Evolutionary conservation across 1,140 invertebrate genomes (phyloP), one percentile per base, ranked within the genome.

Genomic region (Conus ventricosus): DNA sequence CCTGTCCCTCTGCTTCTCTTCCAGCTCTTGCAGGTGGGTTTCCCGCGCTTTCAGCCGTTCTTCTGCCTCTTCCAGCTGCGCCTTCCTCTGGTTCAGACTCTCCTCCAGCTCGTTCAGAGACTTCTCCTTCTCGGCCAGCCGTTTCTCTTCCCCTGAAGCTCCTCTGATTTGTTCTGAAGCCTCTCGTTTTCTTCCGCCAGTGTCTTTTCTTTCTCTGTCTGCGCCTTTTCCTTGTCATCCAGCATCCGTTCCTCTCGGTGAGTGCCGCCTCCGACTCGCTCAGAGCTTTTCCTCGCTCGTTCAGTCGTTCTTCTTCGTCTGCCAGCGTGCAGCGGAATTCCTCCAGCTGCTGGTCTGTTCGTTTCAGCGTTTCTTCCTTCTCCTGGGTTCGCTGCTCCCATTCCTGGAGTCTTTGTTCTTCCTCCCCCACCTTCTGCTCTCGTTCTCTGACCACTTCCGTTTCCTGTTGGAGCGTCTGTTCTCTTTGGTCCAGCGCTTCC

Each of bases 331-430:
- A 8, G 13, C 7, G 6, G 11, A 23, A 11, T 39, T 85, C 39
- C 17, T 85, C 57, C 27, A 63, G 57, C 20, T 85, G 10, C n/a
- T 53, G 6, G 1, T 84, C 23, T 54, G n/a, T 53, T 55, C 27
- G n/a, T 25, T 54, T 53, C 6, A 84, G 54, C 4, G 8, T 17
- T 6, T n/a, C 53, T 57, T 84, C 82, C n/a, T 84, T 63, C 7
- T 11, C 82, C n/a, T 84, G 23, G 25, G 8, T 25, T 15, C 2
- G 25, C 23, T 85, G 51, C 17, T 85, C 55, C 63, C 63, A 39
- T 60, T 85, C 84, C 17, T 85, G 20, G 4, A 67, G 57, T 63
- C 39, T 71, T 60, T 85, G n/a, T 53, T 85, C 55, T 17, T 85
- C 84, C 27, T 85, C 84, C 27, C 8, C 84, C 23, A 15, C 84